Base-by-base conservation (phyloP, 2,113 vertebrate genomes). In the Carassius carassius region DNA sequence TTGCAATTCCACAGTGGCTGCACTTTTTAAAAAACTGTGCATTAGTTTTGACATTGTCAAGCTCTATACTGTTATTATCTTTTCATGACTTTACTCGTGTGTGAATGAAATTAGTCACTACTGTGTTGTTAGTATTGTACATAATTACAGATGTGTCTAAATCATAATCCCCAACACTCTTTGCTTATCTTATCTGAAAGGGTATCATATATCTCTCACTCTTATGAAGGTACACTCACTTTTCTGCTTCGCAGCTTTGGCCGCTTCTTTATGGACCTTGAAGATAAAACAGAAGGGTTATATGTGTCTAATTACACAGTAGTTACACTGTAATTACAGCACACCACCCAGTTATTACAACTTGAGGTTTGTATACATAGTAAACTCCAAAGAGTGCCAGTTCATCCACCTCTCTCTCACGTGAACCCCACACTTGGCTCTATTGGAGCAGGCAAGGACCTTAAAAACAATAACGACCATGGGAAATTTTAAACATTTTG, bases 381-480 rank as follows among this genome's bases (percentile, higher is more conserved):
- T 82, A 81, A 82, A 76, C 79, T 70, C 73, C 41, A n/a, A 74
- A 75, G n/a, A 44, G 78, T 69, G 69, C 83, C 72, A 76, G 77
- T 63, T 76, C 92, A 93, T 91, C 91, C 92, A 92, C 90, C 90
- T 23, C 82, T 84, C 49, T 73, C 86, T 83, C 86, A 82, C 75
- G 62, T 49, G 21, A 23, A 80, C 8, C 11, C 67, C 29, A 62
- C 58, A n/a, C 62, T 74, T 85, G 78, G 78, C 54, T 82, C 37
- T 41, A 56, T 5, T 23, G 9, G 25, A 44, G 41, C 60, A 49
- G 67, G 32, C 56, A 1, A 37, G 77, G 69, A 37, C 72, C 51
- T 82, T 63, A 78, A 54, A 78, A 81, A 58, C 51, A 75, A 83
- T 90, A 88, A 84, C 80, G 82, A 83, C 77, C 87, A n/a, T 82